These are phyloP conservation scores for Pygmarrhopalites habei DNA, from an alignment of 1,140 invertebrate genomes.

Conservation along the genomic window DNA sequence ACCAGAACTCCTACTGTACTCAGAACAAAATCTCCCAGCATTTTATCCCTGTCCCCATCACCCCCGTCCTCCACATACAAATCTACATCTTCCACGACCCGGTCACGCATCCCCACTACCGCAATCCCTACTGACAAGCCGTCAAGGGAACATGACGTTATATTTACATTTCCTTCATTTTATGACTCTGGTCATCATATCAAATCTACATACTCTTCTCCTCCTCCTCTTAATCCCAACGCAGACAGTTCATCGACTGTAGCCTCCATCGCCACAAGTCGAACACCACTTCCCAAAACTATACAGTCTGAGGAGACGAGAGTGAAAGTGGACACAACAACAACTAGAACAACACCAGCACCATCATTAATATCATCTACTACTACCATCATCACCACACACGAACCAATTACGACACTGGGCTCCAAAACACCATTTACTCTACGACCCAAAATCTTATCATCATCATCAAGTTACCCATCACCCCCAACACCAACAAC, in stretches of 20 bases:
- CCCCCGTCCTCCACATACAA: neutral
- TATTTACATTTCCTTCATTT: too few relatives aligned
- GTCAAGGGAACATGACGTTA: too few relatives aligned
- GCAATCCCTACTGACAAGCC: too few relatives aligned
- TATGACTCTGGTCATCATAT: too few relatives aligned
- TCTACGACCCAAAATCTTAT: neutral
- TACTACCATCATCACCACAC: neutral
- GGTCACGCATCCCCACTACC: neutral
- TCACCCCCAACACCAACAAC: conserved; percentile 5
- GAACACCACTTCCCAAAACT: neutral
- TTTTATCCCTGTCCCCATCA: neutral
- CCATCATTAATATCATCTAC: neutral
- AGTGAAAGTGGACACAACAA: neutral
- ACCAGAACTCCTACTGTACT: neutral
- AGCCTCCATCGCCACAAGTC: neutral
- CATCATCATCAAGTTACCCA: neutral
- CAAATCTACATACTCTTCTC: too few relatives aligned
- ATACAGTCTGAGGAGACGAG: neutral
- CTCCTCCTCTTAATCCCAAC: too few relatives aligned
- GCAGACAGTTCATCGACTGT: too few relatives aligned
- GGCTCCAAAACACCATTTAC: neutral
- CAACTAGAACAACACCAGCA: neutral
- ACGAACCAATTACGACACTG: neutral
- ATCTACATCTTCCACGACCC: neutral
- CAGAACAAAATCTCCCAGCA: neutral